Base-by-base conservation (phyloP, 2,797 vertebrate species). In the Coracias cyanogaster region DNA sequence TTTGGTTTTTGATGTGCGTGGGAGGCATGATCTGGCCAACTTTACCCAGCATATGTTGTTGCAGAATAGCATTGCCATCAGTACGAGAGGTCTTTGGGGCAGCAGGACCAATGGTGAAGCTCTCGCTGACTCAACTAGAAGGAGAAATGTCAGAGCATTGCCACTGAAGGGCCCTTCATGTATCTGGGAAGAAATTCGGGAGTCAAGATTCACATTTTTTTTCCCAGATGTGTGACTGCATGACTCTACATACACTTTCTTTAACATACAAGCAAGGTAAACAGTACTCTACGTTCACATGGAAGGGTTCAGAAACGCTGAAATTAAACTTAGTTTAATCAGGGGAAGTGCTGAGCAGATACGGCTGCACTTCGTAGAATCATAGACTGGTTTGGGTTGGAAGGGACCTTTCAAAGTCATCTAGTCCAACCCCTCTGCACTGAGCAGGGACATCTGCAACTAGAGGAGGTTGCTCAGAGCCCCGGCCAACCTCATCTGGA, bases 121-220 rank as follows among this genome's bases (percentile, higher is more conserved):
- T 80, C 29, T 60, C 1, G 4, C 35, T 51, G 52, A 9, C 29
- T 62, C 25, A 16, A 2, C 2, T 35, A 16, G 46, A 31, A 66
- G 54, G 25, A 72, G 55, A 37, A 55, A 62, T 22, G 15, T 19
- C 61, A 28, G 77, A 72, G 60, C 20, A 2, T 3, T 25, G 45
- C 16, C 16, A 11, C 0, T 0, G 10, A 57, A 57, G 48, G 55
- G 22, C 41, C 1, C 3, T 29, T 35, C 7, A 1, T 2, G 1
- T 11, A 0, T 6, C 54, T 51, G 49, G 52, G 41, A 55, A 31
- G 41, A 29, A 67, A 57, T 6, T 0, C 22, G 3, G 9, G 25
- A 31, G 2, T 43, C 14, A 55, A 43, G 11, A 72, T 60, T 70
- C 1, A 1, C 22, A 5, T 46, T 61, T 60, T 11, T 61, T 24